Evolutionary conservation across 2,797 vertebrate genomes (phyloP).

Genomic region (Melanotaenia maccullochi): DNA sequence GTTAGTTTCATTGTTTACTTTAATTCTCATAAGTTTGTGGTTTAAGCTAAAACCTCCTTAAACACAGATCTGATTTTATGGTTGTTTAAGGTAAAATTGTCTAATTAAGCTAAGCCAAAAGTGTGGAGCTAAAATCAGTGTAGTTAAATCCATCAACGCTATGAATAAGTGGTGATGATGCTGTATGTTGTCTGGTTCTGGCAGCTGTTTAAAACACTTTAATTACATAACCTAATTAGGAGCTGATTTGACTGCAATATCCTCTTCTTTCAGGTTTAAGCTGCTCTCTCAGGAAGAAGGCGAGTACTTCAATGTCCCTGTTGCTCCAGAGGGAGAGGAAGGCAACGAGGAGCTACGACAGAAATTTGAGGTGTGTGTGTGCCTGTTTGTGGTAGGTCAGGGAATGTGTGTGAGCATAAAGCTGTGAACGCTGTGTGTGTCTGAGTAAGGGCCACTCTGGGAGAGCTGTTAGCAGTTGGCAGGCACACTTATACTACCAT

Average conservation of each 20-base stretch:
- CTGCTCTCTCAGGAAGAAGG: slow-evolving; percentile 98
- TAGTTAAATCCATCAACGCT: slow-evolving; percentile 1
- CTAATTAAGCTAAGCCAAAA: too few relatives aligned
- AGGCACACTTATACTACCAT: slow-evolving; percentile 68
- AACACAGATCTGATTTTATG: slow-evolving; percentile 3
- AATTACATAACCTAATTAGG: slow-evolving; percentile 53
- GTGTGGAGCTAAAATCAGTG: slow-evolving; percentile 1
- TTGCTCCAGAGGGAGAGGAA: slow-evolving; percentile 93
- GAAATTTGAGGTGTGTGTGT: slow-evolving; percentile 93
- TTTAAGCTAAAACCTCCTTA: not conserved
- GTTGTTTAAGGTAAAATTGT: not conserved
- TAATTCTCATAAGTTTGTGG: not conserved
- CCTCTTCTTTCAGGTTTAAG: slow-evolving; percentile 89
- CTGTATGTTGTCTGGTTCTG: slow-evolving; percentile 30
- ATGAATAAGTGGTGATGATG: slow-evolving; percentile 12
- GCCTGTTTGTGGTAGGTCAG: slow-evolving; percentile 34
- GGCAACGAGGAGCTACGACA: slow-evolving; percentile 94
- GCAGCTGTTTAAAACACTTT: slow-evolving; percentile 43
- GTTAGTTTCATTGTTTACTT: not conserved
- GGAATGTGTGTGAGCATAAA: slow-evolving; percentile 63
- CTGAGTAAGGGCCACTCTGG: slow-evolving; percentile 65
- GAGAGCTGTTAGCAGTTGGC: slow-evolving; percentile 72
- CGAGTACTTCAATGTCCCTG: slow-evolving; percentile 97
- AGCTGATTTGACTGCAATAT: slow-evolving; percentile 62
- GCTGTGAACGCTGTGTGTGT: slow-evolving; percentile 55